A percentile compares a stretch with the other conserved stretches of the same genome.
phyloP scores from a whole-genome alignment of 2,113 vertebrate species.

The Cavia aperea region DNA sequence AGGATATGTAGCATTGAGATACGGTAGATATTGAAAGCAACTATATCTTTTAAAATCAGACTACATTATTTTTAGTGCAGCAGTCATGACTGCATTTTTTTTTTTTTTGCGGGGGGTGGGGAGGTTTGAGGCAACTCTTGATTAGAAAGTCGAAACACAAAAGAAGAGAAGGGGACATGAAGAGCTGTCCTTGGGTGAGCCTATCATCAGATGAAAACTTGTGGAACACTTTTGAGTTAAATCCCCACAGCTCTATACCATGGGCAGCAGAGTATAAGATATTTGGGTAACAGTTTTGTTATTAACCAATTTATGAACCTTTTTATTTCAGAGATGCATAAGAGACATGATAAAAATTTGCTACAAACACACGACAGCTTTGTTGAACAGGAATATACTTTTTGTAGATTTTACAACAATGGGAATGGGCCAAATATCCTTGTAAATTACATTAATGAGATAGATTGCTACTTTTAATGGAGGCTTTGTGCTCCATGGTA shows the following conservation, averaged over 20 bases:
- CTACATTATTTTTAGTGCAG: neutral
- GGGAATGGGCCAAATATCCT: conserved; percentile 72
- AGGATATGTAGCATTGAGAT: neutral
- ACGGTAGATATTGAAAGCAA: neutral
- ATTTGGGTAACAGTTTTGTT: conserved; percentile 41
- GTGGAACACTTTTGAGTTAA: neutral
- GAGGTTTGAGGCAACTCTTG: neutral
- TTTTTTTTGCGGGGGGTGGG: neutral
- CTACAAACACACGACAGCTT: conserved; percentile 62
- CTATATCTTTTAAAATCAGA: neutral
- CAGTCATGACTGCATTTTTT: neutral
- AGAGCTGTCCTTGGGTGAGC: neutral
- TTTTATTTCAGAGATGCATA: conserved; percentile 36
- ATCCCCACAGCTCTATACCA: neutral
- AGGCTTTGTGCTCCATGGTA: conserved; percentile 60
- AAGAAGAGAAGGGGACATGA: neutral
- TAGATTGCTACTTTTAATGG: conserved; percentile 77
- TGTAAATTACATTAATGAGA: conserved; percentile 81
- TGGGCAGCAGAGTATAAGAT: conserved; percentile 32
- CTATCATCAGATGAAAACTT: neutral
- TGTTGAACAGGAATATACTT: conserved; percentile 48
- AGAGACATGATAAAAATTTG: conserved; percentile 67
- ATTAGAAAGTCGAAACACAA: neutral
- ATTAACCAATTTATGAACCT: conserved; percentile 51
- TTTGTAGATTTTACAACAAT: conserved; percentile 69